A percentile compares a stretch with the other conserved stretches of the same genome.
Evolutionary conservation across 2,797 vertebrate species (phyloP).

Genomic region (Potorous gilbertii): DNA sequence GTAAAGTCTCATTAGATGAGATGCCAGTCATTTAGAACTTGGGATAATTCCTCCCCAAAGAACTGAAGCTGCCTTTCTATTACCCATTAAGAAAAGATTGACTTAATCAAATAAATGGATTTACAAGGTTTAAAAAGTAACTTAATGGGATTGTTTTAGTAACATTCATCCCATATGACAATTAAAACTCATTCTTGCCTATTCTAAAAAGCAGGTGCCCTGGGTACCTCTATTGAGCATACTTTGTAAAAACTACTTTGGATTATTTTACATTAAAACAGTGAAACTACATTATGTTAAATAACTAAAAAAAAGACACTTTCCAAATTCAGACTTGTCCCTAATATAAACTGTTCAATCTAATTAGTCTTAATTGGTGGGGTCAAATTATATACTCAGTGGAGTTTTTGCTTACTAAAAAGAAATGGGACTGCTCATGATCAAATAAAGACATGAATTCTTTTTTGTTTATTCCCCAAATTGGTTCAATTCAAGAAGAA

Average conservation of each 20-base stretch:
- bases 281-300: constrained; percentile 34
- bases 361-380: constrained; percentile 49
- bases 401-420: constrained; percentile 15
- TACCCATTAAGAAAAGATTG: background rate
- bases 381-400: constrained; percentile 12
- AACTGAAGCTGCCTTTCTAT: background rate
- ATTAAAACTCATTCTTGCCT: background rate
- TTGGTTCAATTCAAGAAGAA: constrained; percentile 45
- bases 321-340: constrained; percentile 61
- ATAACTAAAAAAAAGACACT: constrained; percentile 64
- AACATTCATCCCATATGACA: background rate
- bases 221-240: background rate
- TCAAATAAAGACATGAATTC: background rate
- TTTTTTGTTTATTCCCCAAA: background rate
- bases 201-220: background rate
- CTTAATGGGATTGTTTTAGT: background rate
- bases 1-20: background rate
- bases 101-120: background rate
- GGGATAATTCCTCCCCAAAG: background rate
- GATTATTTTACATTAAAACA: constrained; percentile 31
- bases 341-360: constrained; percentile 63
- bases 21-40: background rate
- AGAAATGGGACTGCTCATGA: background rate
- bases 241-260: constrained; percentile 26
- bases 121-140: background rate